A percentile compares a stretch with the other conserved stretches of the same genome.
These are phyloP conservation scores for Achroia grisella DNA, from an alignment of 1,140 invertebrate genomes.

Conservation along the genomic window DNA sequence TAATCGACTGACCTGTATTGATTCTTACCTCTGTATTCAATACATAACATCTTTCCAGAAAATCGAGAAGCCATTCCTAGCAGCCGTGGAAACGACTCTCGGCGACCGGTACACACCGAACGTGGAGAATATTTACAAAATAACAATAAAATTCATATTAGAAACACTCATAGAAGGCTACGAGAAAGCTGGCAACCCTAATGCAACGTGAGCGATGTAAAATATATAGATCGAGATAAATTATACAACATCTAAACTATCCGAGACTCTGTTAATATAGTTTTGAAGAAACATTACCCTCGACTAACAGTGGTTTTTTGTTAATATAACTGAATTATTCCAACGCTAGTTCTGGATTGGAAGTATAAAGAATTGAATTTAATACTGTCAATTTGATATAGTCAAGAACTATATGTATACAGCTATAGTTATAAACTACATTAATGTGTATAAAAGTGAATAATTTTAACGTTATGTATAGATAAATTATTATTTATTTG, in stretches of 20 bases:
- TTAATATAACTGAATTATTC: not conserved
- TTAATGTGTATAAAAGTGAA: conserved; percentile 26
- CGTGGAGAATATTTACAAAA: conserved; percentile 92
- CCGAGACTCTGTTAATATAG: not conserved
- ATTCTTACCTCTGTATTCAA: no score
- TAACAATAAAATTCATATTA: conserved; percentile 93
- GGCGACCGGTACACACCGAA: conserved; percentile 93
- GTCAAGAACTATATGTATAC: conserved; percentile 11
- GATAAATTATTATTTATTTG: conserved; percentile 10
- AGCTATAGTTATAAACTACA: conserved; percentile 13
- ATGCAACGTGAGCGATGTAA: conserved; percentile 41
- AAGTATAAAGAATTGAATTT: conserved; percentile 10
- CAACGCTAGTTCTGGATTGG: not conserved
- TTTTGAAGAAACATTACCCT: no score
- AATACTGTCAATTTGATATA: conserved; percentile 10
- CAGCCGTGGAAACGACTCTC: conserved; percentile 87
- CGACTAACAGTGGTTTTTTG: no score
- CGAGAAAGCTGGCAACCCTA: conserved; percentile 72
- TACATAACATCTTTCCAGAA: conserved; percentile 80
- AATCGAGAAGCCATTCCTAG: conserved; percentile 91
- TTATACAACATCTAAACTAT: not conserved
- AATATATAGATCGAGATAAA: conserved; percentile 1
- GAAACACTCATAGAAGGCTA: conserved; percentile 89
- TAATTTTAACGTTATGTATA: conserved; percentile 17
- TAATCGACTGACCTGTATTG: no score